Evolutionary conservation across 2,888 invertebrate genomes (phyloP), one percentile per base, ranked within the genome.

Genomic region (Odontocolon sp.): DNA sequence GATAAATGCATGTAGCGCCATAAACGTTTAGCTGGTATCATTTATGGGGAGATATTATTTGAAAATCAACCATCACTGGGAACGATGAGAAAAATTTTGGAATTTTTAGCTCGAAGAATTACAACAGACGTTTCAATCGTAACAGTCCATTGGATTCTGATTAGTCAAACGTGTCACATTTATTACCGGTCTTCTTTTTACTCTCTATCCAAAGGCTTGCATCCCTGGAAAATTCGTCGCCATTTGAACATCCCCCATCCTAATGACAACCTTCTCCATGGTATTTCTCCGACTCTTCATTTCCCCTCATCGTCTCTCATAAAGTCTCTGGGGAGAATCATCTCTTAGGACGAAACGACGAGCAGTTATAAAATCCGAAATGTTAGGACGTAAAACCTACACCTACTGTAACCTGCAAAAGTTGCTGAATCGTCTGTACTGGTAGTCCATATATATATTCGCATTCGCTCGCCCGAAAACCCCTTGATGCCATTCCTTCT

Each of bases 301-400:
- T 40, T 57, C 38, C 26, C 36, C n/a, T 2, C 36, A n/a, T 36
- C 36, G 36, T 11, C n/a, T 59, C 38, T 59, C 40, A 16, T 14
- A 38, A 40, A 26, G 40, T 59, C 26, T 8, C 36, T 5, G 36
- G 11, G 78, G 76, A 83, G 83, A 83, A 81, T 83, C 80, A 80
- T 84, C 83, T 81, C 82, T 84, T 83, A 81, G 78, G 64, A 81
- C 79, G 80, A 83, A 84, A 84, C 81, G 82, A 80, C 74, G 77
- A 80, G 81, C 81, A 79, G 42, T 16, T 33, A 52, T 26, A 26
- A 40, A 59, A 40, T 38, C 8, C 16, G 21, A 23, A n/a, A n/a
- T n/a, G n/a, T n/a, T 23, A 59, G 40, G 18, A 16, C 38, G 40
- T 40, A 26, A 42, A 59, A 26, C 40, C 26, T 9, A 31, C 9